Base-by-base conservation (phyloP, 2,113 vertebrate genomes). In the Rhabdomys dilectus region DNA sequence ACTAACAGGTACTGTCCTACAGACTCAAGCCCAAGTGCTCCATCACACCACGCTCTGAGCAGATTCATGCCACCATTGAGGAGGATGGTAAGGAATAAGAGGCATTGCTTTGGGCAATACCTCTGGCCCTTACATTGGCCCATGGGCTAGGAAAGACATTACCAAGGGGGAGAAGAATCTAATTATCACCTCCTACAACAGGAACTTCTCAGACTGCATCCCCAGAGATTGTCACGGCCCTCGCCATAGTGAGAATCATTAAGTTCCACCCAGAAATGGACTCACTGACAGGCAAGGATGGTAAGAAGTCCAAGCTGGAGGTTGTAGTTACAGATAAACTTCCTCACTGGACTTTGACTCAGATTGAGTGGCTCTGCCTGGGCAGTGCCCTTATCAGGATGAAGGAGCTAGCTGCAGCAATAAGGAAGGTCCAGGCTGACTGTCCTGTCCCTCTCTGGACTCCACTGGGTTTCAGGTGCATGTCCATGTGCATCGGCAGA, bases 101-200 rank as follows among this genome's bases (percentile, higher is more conserved):
- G 99, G 99, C 24, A 89, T 99, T 39, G 99, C 99, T 93, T 98
- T 99, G 97, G 99, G 99, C 93, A 99, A 99, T 1, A 99, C 99
- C 21, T 99, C 99, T 93, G 99, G 99, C 39, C 99, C 99, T 26
- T 99, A 99, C 98, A 99, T 99, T 75, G 99, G 99, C 88, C 99
- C 99, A 97, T 99, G 99, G 99, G 99, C 99, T 99, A 99, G 99
- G 93, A 99, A 99, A 53, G 99, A 99, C 81, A 99, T 99, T 94
- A 99, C 99, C 96, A 99, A 99, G 95, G 99, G 99, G 76, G 99
- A 99, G 97, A 99, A 99, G 98, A 99, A 99, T 98, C 99, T 99
- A 51, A 99, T 99, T 91, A 99, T 99, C 94, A 99, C 99, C 0
- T 99, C 99, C 93, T 99, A 99, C 97, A 99, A 99, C 98, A 98